A percentile compares a stretch with the other conserved stretches of the same genome.
phyloP scores from a whole-genome alignment of 1,140 invertebrate species.

The Drosophila pseudoobscura region DNA sequence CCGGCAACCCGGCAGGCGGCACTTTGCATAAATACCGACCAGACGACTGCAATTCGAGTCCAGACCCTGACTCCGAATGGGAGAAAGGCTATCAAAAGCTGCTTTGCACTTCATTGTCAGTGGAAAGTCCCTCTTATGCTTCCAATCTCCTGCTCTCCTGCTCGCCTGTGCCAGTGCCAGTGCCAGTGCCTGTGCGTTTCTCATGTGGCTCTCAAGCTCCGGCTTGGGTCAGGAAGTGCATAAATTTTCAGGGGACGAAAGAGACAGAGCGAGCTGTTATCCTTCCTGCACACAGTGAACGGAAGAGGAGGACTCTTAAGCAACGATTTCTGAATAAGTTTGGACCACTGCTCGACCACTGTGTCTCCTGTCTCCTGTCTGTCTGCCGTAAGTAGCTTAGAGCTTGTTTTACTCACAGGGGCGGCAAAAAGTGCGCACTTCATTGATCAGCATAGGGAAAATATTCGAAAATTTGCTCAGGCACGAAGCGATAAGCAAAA shows the following conservation, averaged over 20 bases:
- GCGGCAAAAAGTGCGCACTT: conserved; percentile 52
- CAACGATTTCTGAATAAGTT: too few species aligned
- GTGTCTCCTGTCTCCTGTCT: conserved; percentile 1
- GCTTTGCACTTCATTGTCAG: conserved; percentile 71
- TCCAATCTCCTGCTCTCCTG: too few species aligned
- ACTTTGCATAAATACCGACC: conserved; percentile 66
- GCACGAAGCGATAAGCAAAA: conserved; percentile 62
- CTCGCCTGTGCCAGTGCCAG: too few species aligned
- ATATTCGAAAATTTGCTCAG: conserved; percentile 69
- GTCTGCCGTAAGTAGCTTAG: conserved; percentile 64
- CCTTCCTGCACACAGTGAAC: neutral
- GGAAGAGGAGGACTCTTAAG: neutral
- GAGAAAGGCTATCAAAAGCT: conserved; percentile 57
- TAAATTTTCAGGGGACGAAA: conserved; percentile 49
- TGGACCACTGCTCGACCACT: conserved; percentile 1
- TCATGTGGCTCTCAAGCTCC: conserved; percentile 30
- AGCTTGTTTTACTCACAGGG: conserved; percentile 34
- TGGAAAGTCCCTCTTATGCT: conserved; percentile 2
- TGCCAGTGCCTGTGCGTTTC: conserved; percentile 2
- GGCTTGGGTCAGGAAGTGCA: conserved; percentile 62
- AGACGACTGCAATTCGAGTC: conserved; percentile 3
- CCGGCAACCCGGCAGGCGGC: conserved; percentile 41
- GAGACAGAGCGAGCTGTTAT: neutral
- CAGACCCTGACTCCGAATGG: conserved; percentile 17
- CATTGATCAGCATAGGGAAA: conserved; percentile 60